A percentile compares a stretch with the other conserved stretches of the same genome.
Conservation (phyloP, 1,140 invertebrate genomes). For the Galleria mellonella region DNA sequence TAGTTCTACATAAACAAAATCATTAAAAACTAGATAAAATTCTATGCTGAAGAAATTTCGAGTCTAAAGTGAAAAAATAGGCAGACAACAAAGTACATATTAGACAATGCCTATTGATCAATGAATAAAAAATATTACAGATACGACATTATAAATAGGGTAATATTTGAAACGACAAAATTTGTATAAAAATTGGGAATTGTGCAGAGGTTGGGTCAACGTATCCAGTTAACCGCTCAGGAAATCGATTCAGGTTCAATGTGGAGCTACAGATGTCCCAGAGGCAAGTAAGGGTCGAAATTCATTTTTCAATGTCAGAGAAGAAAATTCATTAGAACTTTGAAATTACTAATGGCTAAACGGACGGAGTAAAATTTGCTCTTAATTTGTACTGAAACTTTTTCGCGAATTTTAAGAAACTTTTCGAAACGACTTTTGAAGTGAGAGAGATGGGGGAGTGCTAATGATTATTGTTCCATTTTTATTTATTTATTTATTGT, state of each 20-base stretch:
- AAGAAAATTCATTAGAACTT: slow-evolving; percentile 74
- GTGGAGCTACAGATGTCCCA: slow-evolving; percentile 46
- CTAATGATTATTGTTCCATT: slow-evolving; percentile 66
- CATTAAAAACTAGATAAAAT: too few species aligned
- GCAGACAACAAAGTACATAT: too few species aligned
- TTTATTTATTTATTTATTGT: slow-evolving; percentile 38
- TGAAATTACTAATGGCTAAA: slow-evolving; percentile 73
- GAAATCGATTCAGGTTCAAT: slow-evolving; percentile 37
- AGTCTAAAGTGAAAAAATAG: too few species aligned
- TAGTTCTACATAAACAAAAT: too few species aligned
- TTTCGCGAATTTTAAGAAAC: slow-evolving; percentile 66
- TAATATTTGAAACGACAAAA: too few species aligned
- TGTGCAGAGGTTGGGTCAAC: too few species aligned
- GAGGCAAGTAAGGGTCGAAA: slow-evolving; percentile 55
- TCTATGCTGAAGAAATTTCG: too few species aligned
- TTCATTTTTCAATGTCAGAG: slow-evolving; percentile 73
- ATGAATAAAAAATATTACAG: too few species aligned
- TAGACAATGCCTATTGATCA: too few species aligned
- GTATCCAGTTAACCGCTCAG: slow-evolving; percentile 21
- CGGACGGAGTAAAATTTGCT: slow-evolving; percentile 71
- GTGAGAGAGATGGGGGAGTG: slow-evolving; percentile 60
- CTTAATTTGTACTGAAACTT: slow-evolving; percentile 71
- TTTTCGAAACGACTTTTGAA: slow-evolving; percentile 66
- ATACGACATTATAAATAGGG: too few species aligned
- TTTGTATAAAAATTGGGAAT: too few species aligned